phyloP scores from a whole-genome alignment of 2,888 invertebrate genomes.

The Pandemis corylana region DNA sequence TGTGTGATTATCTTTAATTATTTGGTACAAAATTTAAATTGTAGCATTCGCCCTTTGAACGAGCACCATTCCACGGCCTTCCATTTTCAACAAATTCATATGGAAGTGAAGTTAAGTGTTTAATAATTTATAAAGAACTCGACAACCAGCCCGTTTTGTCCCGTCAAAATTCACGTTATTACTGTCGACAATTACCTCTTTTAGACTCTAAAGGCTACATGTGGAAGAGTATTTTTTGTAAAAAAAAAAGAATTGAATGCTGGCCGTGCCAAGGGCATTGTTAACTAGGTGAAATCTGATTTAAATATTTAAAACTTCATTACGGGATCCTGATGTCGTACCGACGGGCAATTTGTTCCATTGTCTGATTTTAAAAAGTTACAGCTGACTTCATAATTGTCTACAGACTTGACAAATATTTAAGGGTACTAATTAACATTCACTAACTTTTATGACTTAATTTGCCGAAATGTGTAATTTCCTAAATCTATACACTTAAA shows the following conservation, averaged over 20 bases:
- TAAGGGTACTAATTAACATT: constrained; percentile 17
- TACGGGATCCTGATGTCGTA: constrained; percentile 22
- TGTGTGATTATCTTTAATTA: background rate
- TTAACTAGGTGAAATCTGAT: constrained; percentile 38
- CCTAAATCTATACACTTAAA: too few relatives aligned
- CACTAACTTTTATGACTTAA: background rate
- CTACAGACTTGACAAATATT: constrained; percentile 19
- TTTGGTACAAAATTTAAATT: constrained; percentile 3
- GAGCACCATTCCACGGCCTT: constrained; percentile 11
- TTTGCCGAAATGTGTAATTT: background rate
- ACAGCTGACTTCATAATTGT: background rate
- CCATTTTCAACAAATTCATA: constrained; percentile 29
- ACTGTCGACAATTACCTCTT: constrained; percentile 46
- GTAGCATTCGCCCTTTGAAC: background rate
- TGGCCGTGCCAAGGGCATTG: constrained; percentile 4
- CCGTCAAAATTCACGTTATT: constrained; percentile 49
- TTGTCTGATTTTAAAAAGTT: constrained; percentile 15
- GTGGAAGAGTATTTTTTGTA: constrained; percentile 8
- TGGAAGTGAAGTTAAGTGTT: constrained; percentile 26
- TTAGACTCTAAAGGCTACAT: constrained; percentile 11
- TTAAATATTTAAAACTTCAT: constrained; percentile 42
- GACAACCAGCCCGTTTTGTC: constrained; percentile 48
- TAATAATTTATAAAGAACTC: constrained; percentile 51
- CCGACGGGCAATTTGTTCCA: constrained; percentile 8
- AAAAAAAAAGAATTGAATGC: background rate